Conservation (phyloP, 1,140 invertebrate genomes). For the Linepithema humile region DNA sequence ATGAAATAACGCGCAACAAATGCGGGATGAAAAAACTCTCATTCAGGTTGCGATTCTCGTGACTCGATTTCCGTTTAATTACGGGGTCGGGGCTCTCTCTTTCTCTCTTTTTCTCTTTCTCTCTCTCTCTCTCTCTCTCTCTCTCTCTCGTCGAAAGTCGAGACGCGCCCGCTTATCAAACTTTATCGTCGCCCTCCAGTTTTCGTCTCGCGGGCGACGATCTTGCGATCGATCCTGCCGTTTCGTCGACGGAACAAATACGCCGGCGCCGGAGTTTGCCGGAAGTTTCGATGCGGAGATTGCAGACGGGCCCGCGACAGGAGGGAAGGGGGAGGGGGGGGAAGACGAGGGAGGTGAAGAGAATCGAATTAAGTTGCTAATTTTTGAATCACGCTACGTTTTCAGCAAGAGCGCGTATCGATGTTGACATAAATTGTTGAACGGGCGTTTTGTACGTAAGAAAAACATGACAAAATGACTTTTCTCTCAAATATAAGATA, state of each 20-base stretch:
- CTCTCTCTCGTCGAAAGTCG: neutral
- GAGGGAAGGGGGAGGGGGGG: slow-evolving; percentile 1
- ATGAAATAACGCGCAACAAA: neutral
- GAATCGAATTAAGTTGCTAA: slow-evolving; percentile 66
- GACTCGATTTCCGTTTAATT: slow-evolving; percentile 54
- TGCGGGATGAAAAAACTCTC: slow-evolving; percentile 3
- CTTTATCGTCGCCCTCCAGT: slow-evolving; percentile 30
- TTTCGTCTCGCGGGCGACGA: slow-evolving; percentile 50
- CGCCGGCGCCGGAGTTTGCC: slow-evolving; percentile 42
- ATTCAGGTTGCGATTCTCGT: neutral
- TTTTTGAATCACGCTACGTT: slow-evolving; percentile 41
- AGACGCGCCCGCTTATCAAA: slow-evolving; percentile 44
- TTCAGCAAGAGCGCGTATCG: neutral
- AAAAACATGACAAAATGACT: neutral
- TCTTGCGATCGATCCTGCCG: slow-evolving; percentile 62
- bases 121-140: slow-evolving; percentile 2
- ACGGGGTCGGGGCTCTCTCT: neutral
- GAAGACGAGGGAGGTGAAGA: slow-evolving; percentile 5
- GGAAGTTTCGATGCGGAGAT: slow-evolving; percentile 63
- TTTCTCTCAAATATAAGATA: neutral
- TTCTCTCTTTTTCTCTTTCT: neutral
- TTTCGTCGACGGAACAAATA: slow-evolving; percentile 59
- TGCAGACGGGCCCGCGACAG: slow-evolving; percentile 12
- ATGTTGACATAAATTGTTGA: slow-evolving; percentile 3
- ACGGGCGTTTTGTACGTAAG: neutral